These are phyloP conservation scores for Plebejus argus DNA, from an alignment of 2,888 invertebrate genomes.

Conservation along the genomic window DNA sequence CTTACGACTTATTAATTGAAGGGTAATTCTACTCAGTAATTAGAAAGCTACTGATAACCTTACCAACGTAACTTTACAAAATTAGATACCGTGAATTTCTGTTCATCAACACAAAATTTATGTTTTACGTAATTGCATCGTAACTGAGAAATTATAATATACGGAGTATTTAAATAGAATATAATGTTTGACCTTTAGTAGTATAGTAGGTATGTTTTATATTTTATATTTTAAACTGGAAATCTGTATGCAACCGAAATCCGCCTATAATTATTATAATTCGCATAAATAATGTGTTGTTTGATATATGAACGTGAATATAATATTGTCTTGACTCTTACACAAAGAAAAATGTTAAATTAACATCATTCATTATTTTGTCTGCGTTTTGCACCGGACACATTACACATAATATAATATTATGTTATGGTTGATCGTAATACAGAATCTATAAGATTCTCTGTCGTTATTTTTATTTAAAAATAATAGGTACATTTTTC, in stretches of 20 bases:
- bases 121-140: not conserved
- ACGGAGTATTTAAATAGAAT: not conserved
- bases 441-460: no score
- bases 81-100: not conserved
- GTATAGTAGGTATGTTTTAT: not conserved
- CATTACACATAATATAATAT: no score
- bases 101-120: not conserved
- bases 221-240: not conserved
- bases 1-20: not conserved
- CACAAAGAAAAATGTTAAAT: not conserved
- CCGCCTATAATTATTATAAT: not conserved
- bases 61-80: not conserved
- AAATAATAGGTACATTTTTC: no score
- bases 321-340: not conserved
- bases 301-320: not conserved
- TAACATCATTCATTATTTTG: not conserved
- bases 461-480: no score
- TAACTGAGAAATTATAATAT: not conserved
- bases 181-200: not conserved
- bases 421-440: no score
- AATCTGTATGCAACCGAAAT: not conserved
- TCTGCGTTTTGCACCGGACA: not conserved
- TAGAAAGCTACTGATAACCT: not conserved
- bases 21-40: not conserved
- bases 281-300: no score